Evolutionary conservation across 2,888 invertebrate genomes (phyloP).

Genomic region (Lasioglossum vierecki): DNA sequence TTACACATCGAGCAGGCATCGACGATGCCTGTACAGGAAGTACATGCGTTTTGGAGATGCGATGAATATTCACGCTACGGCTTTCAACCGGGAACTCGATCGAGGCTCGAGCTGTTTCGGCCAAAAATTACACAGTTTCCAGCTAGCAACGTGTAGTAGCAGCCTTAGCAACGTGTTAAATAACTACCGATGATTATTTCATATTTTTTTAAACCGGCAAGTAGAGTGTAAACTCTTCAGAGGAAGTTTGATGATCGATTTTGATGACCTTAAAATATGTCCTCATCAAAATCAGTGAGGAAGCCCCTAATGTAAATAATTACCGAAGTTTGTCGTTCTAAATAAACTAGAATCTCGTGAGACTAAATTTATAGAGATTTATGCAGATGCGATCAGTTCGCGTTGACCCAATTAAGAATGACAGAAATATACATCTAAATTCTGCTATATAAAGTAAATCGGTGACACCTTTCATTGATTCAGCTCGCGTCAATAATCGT

Average conservation of each 20-base stretch:
- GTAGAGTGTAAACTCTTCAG: too few species aligned
- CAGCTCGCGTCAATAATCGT: background rate
- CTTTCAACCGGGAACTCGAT: background rate
- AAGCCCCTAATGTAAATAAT: too few species aligned
- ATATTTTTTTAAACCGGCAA: background rate
- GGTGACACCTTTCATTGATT: background rate
- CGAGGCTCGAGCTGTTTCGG: background rate
- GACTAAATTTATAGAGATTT: background rate
- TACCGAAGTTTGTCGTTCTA: background rate
- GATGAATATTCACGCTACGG: background rate
- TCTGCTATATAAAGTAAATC: background rate
- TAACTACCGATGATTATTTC: background rate
- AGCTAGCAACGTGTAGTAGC: background rate
- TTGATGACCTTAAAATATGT: too few species aligned
- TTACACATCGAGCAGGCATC: background rate
- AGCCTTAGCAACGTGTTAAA: background rate
- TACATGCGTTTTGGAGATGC: background rate
- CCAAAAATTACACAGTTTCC: background rate
- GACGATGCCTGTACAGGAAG: background rate
- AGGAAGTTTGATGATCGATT: too few species aligned
- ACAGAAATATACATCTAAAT: background rate
- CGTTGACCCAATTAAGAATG: background rate
- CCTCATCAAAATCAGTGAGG: too few species aligned
- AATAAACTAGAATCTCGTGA: background rate
- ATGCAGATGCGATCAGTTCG: background rate